Percentiles rank a stretch among this genome's conserved stretches.
Evolutionary conservation across 2,113 vertebrate genomes (phyloP).

Genomic region (Osmerus eperlanus): DNA sequence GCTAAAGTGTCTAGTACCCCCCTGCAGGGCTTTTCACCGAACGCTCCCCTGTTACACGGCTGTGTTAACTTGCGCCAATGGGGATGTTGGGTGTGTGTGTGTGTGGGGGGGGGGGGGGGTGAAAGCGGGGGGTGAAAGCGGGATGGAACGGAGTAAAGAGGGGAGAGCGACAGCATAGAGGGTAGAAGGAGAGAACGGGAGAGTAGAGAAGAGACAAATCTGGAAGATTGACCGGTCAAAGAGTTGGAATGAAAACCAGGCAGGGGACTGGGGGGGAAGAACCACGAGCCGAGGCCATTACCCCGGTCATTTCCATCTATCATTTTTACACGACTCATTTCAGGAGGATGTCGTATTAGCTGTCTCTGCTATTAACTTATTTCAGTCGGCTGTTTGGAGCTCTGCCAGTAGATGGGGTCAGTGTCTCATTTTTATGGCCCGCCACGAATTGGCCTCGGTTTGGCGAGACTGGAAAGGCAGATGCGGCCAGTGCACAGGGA

Average conservation of each 20-base stretch:
- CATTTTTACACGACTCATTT: not conserved
- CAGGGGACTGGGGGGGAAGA: not conserved
- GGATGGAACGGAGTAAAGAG: not conserved
- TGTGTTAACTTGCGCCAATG: not conserved
- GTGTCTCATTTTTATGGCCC: conserved; percentile 32
- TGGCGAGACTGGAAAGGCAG: no score
- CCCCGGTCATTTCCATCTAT: no score
- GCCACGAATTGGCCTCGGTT: not conserved
- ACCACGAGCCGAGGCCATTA: not conserved
- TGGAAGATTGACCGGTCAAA: not conserved
- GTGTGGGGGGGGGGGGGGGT: no score
- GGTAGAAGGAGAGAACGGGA: not conserved
- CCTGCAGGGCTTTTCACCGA: no score
- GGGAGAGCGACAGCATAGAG: not conserved
- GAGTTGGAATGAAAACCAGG: not conserved
- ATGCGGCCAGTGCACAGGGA: no score
- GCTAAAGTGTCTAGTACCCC: no score
- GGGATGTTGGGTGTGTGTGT: no score
- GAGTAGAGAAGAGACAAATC: not conserved
- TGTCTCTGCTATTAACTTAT: conserved; percentile 6
- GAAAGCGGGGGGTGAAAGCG: not conserved
- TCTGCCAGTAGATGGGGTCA: conserved; percentile 46
- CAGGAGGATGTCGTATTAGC: not conserved
- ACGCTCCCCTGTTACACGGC: not conserved
- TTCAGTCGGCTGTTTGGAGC: conserved; percentile 10